phyloP scores from a whole-genome alignment of 2,888 invertebrate genomes.

The Scaptomyza parva region DNA sequence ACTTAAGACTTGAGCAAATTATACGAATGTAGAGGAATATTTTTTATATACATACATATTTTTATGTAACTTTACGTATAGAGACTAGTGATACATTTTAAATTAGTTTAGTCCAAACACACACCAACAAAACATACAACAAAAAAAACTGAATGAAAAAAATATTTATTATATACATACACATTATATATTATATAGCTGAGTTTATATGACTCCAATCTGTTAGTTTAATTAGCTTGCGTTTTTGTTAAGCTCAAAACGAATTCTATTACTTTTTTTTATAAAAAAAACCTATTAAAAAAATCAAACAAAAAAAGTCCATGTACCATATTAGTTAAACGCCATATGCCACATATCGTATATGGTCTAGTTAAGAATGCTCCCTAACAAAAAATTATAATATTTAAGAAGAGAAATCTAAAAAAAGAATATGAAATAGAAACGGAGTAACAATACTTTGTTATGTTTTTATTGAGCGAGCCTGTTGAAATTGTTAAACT shows the following conservation, averaged over 20 bases:
- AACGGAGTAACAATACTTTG: conserved; percentile 49
- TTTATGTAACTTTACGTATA: conserved; percentile 52
- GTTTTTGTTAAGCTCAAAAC: conserved; percentile 84
- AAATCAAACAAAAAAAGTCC: conserved; percentile 46
- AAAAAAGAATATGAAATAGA: conserved; percentile 22
- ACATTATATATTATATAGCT: conserved; percentile 31
- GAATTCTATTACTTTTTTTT: conserved; percentile 72
- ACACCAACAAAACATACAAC: conserved; percentile 39
- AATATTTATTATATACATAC: conserved; percentile 72
- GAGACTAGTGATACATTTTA: conserved; percentile 59
- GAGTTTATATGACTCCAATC: conserved; percentile 56
- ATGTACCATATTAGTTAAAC: conserved; percentile 77
- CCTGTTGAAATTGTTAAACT: conserved; percentile 72
- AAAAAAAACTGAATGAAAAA: conserved; percentile 34
- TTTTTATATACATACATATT: conserved; percentile 64
- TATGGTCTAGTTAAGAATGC: conserved; percentile 46
- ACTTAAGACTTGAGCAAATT: conserved; percentile 80
- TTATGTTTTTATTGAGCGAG: conserved; percentile 57
- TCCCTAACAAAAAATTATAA: conserved; percentile 27
- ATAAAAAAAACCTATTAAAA: conserved; percentile 60
- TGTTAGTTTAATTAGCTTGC: conserved; percentile 82
- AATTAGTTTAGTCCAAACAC: conserved; percentile 45
- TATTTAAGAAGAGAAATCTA: conserved; percentile 21
- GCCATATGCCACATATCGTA: conserved; percentile 47
- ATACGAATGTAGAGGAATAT: conserved; percentile 78